A percentile compares a stretch with the other conserved stretches of the same genome.
Conservation (phyloP, 2,888 invertebrate species). For the Cybosia mesomella region DNA sequence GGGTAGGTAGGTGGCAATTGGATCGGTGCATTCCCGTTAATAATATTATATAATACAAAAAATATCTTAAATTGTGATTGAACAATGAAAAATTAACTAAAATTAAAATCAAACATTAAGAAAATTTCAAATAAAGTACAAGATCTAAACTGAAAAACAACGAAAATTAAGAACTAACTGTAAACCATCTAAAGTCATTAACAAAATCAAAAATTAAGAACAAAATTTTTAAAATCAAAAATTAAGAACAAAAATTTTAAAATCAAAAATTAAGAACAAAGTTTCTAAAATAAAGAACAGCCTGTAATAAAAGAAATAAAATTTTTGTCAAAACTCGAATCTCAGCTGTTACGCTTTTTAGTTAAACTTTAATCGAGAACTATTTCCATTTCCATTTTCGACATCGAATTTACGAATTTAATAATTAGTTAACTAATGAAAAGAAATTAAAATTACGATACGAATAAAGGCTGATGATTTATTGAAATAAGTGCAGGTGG, state of each 20-base stretch:
- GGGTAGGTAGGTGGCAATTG: no score
- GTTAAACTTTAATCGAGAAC: neutral
- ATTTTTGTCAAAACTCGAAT: neutral
- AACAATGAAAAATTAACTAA: neutral
- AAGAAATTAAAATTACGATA: neutral
- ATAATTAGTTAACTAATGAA: neutral
- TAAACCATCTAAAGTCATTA: no score
- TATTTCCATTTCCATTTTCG: neutral
- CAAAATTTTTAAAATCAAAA: neutral
- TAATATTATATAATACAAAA: neutral
- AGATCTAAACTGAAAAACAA: no score
- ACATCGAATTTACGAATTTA: neutral
- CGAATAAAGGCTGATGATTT: no score
- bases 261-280: no score
- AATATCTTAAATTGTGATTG: neutral
- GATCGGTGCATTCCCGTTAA: no score
- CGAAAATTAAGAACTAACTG: no score
- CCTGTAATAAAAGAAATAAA: neutral
- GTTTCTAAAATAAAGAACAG: no score
- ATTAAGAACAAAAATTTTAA: neutral
- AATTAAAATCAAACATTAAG: no score
- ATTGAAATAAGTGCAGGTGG: no score
- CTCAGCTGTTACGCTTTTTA: neutral
- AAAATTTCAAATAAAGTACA: no score
- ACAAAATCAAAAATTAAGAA: no score